Conservation (phyloP, 2,888 invertebrate genomes). For the Tipula helvola region DNA sequence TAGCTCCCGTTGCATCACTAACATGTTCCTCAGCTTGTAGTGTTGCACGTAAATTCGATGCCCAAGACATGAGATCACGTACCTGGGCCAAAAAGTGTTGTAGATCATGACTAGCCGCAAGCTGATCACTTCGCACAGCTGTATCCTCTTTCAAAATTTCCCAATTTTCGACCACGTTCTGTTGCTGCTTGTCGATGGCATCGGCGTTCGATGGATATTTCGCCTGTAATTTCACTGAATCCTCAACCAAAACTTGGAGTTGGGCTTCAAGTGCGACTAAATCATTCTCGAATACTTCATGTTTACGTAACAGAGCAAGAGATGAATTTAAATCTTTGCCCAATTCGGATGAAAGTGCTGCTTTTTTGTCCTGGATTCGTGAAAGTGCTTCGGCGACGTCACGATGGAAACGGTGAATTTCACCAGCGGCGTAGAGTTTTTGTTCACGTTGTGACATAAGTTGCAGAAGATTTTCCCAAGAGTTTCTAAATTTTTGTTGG, state of each 20-base stretch:
- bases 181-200: constrained; percentile 79
- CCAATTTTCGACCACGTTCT: constrained; percentile 79
- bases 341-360: constrained; percentile 67
- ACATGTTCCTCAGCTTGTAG: constrained; percentile 72
- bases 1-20: constrained; percentile 69
- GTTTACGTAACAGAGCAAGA: constrained; percentile 65
- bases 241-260: constrained; percentile 81
- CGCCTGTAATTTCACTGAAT: constrained; percentile 74
- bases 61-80: constrained; percentile 84
- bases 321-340: constrained; percentile 79
- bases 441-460: constrained; percentile 77
- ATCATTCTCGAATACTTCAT: constrained; percentile 90
- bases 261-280: constrained; percentile 85
- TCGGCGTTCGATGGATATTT: constrained; percentile 88
- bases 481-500: constrained; percentile 40
- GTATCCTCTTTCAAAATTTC: constrained; percentile 71
- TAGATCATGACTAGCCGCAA: constrained; percentile 77
- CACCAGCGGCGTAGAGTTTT: constrained; percentile 84
- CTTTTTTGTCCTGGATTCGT: constrained; percentile 80
- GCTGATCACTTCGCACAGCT: constrained; percentile 61
- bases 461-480: constrained; percentile 80
- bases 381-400: constrained; percentile 86
- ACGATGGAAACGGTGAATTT: constrained; percentile 94
- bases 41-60: constrained; percentile 59
- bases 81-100: constrained; percentile 80